These are phyloP conservation scores for Potamilus streckersoni DNA, from an alignment of 1,140 invertebrate species.

Conservation along the genomic window DNA sequence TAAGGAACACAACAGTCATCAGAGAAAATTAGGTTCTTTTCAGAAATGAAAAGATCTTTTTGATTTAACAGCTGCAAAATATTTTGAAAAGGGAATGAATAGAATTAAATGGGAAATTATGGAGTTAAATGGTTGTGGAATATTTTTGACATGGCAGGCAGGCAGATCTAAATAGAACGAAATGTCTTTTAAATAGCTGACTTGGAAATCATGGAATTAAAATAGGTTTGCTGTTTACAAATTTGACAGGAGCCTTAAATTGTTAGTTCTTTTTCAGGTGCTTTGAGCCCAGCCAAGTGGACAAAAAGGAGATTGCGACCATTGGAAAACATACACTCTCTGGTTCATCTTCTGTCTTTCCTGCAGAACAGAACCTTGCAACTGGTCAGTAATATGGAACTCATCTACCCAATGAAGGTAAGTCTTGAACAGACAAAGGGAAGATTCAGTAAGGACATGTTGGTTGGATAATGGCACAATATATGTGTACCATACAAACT, in stretches of 20 bases:
- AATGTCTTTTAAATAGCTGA: not conserved
- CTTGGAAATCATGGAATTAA: not conserved
- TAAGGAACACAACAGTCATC: no score
- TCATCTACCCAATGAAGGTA: no score
- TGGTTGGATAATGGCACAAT: no score
- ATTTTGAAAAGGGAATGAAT: no score
- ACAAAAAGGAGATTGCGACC: constrained; percentile 47
- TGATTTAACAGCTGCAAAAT: no score
- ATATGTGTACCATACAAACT: no score
- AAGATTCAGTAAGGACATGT: no score
- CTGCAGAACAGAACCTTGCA: constrained; percentile 4
- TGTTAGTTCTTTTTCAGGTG: constrained; percentile 17
- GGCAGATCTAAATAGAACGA: not conserved
- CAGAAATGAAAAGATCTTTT: no score
- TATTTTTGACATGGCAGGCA: not conserved
- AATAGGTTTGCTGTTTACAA: not conserved
- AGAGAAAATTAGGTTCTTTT: no score
- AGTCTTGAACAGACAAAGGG: no score
- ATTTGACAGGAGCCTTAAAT: not conserved
- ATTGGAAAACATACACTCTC: constrained; percentile 59
- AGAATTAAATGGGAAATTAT: no score
- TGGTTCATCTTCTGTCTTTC: constrained; percentile 35
- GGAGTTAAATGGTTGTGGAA: not conserved
- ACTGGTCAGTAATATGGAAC: constrained; percentile 10
- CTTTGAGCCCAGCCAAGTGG: constrained; percentile 53